Conservation (phyloP, 2,113 vertebrate genomes). For the Tachycineta bicolor region DNA sequence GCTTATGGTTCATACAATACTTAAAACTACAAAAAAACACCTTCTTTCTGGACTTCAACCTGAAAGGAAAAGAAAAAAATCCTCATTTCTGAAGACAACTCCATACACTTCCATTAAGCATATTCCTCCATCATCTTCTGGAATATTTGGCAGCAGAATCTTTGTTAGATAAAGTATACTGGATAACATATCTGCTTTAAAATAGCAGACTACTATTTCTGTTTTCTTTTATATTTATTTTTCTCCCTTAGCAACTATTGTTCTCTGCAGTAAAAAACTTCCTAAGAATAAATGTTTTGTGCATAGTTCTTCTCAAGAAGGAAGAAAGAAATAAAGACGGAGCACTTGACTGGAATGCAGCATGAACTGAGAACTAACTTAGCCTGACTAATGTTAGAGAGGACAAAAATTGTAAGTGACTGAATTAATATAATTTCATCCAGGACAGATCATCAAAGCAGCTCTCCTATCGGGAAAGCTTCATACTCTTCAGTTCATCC, state of each 20-base stretch:
- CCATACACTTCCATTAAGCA: background rate
- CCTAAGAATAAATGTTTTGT: background rate
- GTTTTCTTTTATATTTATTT: background rate
- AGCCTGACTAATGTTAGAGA: background rate
- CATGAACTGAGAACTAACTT: background rate
- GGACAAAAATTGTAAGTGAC: background rate
- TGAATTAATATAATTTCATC: background rate
- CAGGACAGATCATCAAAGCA: background rate
- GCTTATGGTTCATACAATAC: background rate
- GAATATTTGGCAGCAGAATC: background rate
- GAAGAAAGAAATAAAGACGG: background rate
- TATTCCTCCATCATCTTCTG: background rate
- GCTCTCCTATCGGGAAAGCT: background rate
- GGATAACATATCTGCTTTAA: background rate
- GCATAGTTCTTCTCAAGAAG: background rate
- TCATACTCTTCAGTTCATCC: background rate
- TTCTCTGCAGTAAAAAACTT: background rate
- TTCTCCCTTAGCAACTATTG: background rate
- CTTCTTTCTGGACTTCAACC: background rate
- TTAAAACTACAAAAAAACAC: background rate
- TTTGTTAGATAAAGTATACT: background rate
- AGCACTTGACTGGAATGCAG: rapidly evolving
- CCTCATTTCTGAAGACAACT: background rate
- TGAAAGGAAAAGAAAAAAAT: background rate
- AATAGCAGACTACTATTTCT: background rate